A percentile compares a stretch with the other conserved stretches of the same genome.
Conservation (phyloP, 2,888 invertebrate species). For the Polymixis flavicincta region DNA sequence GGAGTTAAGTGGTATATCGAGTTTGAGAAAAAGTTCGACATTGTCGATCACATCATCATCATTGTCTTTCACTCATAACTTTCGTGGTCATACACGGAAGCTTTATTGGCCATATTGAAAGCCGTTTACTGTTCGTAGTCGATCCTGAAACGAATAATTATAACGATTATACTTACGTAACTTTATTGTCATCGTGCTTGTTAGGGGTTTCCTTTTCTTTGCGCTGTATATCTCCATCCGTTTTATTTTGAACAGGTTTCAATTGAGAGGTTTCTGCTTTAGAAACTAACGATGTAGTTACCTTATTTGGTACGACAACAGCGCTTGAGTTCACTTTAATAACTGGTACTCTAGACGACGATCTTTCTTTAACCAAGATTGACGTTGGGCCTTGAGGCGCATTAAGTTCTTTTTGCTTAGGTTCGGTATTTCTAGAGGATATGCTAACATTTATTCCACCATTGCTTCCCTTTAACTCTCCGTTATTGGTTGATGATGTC, state of each 20-base stretch:
- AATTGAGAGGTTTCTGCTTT: conserved; percentile 27
- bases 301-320: conserved; percentile 14
- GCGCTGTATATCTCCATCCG: conserved; percentile 30
- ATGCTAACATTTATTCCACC: conserved; percentile 12
- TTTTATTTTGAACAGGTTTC: conserved; percentile 33
- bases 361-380: conserved; percentile 25
- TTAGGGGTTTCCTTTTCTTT: conserved; percentile 38
- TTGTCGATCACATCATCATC: neutral
- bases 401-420: conserved; percentile 11
- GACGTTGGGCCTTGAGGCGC: neutral
- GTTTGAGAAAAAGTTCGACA: neutral
- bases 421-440: conserved; percentile 19
- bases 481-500: conserved; percentile 52
- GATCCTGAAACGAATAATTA: conserved; percentile 18
- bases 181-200: conserved; percentile 58
- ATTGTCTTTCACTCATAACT: neutral
- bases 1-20: neutral
- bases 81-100: neutral
- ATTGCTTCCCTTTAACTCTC: conserved; percentile 14
- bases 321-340: conserved; percentile 33
- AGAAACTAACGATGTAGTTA: conserved; percentile 9
- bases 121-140: neutral
- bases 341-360: conserved; percentile 30
- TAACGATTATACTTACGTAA: conserved; percentile 75
- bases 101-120: neutral